phyloP scores from a whole-genome alignment of 1,140 invertebrate genomes.

The Stenopsyche tienmushanensis region DNA sequence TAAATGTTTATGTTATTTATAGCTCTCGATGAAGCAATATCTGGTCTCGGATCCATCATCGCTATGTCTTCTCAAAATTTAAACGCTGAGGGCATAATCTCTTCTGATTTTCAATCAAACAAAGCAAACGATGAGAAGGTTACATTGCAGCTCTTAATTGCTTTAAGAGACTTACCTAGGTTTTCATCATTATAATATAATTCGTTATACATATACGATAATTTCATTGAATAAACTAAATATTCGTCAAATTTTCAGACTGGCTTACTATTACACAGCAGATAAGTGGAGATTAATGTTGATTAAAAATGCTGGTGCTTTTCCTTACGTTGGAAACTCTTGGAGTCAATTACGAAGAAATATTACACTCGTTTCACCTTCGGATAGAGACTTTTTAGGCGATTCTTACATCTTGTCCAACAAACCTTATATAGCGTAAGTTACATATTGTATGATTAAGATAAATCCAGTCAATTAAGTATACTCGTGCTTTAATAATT shows the following conservation, averaged over 20 bases:
- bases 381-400: constrained; percentile 55
- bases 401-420: constrained; percentile 59
- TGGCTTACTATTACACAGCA: constrained; percentile 61
- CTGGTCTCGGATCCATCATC: constrained; percentile 53
- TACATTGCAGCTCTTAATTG: constrained; percentile 51
- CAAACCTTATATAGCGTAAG: constrained; percentile 60
- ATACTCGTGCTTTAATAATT: background rate
- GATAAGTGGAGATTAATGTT: constrained; percentile 62
- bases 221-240: too few relatives aligned
- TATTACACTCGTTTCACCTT: constrained; percentile 49
- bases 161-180: constrained; percentile 56
- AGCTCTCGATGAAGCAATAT: constrained; percentile 55
- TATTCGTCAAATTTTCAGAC: constrained; percentile 45
- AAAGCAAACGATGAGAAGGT: constrained; percentile 43
- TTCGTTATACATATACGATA: background rate
- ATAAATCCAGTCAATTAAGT: background rate
- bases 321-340: constrained; percentile 49
- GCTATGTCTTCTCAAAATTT: constrained; percentile 52
- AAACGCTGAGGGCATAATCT: constrained; percentile 47
- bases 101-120: constrained; percentile 49
- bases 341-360: constrained; percentile 55
- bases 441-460: constrained; percentile 18
- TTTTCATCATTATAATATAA: constrained; percentile 31
- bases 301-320: constrained; percentile 51
- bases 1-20: constrained; percentile 43